Percentiles rank a stretch among this genome's conserved stretches.
These are phyloP conservation scores for Tetramorium simillimum DNA, from an alignment of 1,140 invertebrate genomes.

Conservation along the genomic window DNA sequence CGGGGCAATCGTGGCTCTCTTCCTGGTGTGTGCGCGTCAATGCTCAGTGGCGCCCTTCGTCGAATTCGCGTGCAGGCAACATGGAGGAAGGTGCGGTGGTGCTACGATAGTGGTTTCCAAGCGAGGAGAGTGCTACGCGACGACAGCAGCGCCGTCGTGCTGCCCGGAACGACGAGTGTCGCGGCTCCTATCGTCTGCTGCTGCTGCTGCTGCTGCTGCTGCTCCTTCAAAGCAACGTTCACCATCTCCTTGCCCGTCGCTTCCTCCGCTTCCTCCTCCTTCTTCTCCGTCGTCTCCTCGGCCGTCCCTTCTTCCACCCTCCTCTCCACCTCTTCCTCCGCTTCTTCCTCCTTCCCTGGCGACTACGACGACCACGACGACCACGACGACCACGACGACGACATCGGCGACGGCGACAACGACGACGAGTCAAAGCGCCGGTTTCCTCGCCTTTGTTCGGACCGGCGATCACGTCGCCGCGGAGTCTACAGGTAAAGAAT, in stretches of 20 bases:
- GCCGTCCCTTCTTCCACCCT: slow-evolving; percentile 3
- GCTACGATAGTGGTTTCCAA: slow-evolving; percentile 74
- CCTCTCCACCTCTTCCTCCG: slow-evolving; percentile 6
- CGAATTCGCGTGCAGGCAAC: slow-evolving; percentile 66
- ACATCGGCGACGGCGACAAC: neutral
- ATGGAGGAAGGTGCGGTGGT: slow-evolving; percentile 76
- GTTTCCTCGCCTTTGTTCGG: slow-evolving; percentile 70
- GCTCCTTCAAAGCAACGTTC: too few species aligned
- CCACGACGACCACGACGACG: neutral
- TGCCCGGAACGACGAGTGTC: slow-evolving; percentile 63
- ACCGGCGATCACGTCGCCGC: slow-evolving; percentile 59
- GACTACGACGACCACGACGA: neutral
- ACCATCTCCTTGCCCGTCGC: slow-evolving; percentile 24
- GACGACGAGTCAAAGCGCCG: slow-evolving; percentile 52
- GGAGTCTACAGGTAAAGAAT: slow-evolving; percentile 69
- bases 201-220: neutral
- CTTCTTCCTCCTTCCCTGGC: neutral
- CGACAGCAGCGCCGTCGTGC: slow-evolving; percentile 63
- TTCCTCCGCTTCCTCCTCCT: slow-evolving; percentile 26
- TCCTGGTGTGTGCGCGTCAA: slow-evolving; percentile 63
- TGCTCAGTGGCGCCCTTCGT: slow-evolving; percentile 64
- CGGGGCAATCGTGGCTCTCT: slow-evolving; percentile 27
- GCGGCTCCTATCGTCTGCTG: slow-evolving; percentile 63
- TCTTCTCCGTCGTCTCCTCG: slow-evolving; percentile 14
- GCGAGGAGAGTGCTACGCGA: slow-evolving; percentile 56